phyloP scores from a whole-genome alignment of 1,140 invertebrate species.

The Ruditapes philippinarum region DNA sequence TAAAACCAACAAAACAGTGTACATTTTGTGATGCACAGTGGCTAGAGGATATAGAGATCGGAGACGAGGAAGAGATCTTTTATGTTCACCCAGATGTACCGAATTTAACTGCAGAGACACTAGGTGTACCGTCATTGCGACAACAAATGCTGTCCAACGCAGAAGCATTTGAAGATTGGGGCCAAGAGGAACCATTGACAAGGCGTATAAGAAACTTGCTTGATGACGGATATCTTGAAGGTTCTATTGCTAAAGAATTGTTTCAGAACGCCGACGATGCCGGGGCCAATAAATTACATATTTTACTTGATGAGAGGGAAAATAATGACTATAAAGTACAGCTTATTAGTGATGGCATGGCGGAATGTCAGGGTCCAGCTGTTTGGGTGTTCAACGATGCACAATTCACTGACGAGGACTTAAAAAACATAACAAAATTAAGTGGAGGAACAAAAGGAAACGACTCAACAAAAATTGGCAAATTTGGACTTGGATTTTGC shows the following conservation, averaged over 20 bases:
- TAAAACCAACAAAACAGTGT: slow-evolving; percentile 19
- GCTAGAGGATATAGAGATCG: slow-evolving; percentile 5
- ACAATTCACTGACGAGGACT: slow-evolving; percentile 79
- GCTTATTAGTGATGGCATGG: slow-evolving; percentile 80
- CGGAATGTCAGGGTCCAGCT: slow-evolving; percentile 80
- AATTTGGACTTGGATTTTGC: slow-evolving; percentile 85
- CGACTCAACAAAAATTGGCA: slow-evolving; percentile 79
- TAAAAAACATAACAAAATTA: slow-evolving; percentile 80
- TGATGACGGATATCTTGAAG: slow-evolving; percentile 77
- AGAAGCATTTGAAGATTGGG: slow-evolving; percentile 66
- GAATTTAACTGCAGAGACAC: neutral
- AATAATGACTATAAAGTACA: slow-evolving; percentile 73
- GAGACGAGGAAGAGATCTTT: slow-evolving; percentile 16
- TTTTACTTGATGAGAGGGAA: slow-evolving; percentile 85
- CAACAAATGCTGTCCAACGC: slow-evolving; percentile 42
- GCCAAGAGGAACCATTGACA: slow-evolving; percentile 79
- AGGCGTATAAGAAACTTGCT: slow-evolving; percentile 73
- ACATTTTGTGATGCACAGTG: slow-evolving; percentile 43
- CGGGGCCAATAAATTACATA: slow-evolving; percentile 86
- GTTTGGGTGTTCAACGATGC: slow-evolving; percentile 83
- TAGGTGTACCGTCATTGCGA: slow-evolving; percentile 63
- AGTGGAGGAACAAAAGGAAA: slow-evolving; percentile 81
- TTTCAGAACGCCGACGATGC: slow-evolving; percentile 86
- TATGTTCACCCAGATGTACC: slow-evolving; percentile 43
- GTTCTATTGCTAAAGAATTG: slow-evolving; percentile 82